Base-by-base conservation (phyloP, 92 coral and sea anemone genomes). In the Bergia puertoricense region DNA sequence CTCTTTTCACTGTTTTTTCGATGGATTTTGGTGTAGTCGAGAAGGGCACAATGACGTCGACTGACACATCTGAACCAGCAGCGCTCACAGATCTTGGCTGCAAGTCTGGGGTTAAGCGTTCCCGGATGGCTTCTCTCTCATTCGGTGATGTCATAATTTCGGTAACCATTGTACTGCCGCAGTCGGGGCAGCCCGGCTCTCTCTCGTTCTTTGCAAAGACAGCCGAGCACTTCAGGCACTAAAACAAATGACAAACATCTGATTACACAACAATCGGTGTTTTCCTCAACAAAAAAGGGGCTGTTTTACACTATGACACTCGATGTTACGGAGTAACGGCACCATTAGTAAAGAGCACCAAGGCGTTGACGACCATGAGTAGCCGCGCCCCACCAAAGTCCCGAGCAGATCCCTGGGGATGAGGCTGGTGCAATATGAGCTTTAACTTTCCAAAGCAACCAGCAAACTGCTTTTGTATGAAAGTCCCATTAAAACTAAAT, bases 151-250 rank as follows among this genome's bases (percentile, higher is more conserved):
- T 74, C 56, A 94, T 86, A 57, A 92, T 82, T 51, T 90, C 93
- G 43, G 94, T 90, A 1, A 95, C 93, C 90, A 92, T 85, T 36
- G 94, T 86, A 88, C 98, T 95, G 74, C 92, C 91, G 56, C 99
- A 97, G 74, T 92, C 93, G 8, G 94, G 95, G 66, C 99, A 97
- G 40, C 81, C 85, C 0, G 77, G 51, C 51, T 90, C 92, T 62
- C 91, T 90, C 30, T 89, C 62, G 68, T 57, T 90, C 57, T 85
- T 81, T 48, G 85, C 87, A 42, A 91, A 95, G 74, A 86, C 86
- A 1, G 98, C 95, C 10, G 94, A 93, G 77, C 99, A 97, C 93
- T 94, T 96, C 30, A 97, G 81, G 81, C 98, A 95, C 98, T 96
- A 80, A 11, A 85, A 80, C 39, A 45, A 75, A 1, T 44, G 1